These are phyloP conservation scores for Schizaphis graminum DNA, from an alignment of 2,888 invertebrate genomes.

Conservation along the genomic window DNA sequence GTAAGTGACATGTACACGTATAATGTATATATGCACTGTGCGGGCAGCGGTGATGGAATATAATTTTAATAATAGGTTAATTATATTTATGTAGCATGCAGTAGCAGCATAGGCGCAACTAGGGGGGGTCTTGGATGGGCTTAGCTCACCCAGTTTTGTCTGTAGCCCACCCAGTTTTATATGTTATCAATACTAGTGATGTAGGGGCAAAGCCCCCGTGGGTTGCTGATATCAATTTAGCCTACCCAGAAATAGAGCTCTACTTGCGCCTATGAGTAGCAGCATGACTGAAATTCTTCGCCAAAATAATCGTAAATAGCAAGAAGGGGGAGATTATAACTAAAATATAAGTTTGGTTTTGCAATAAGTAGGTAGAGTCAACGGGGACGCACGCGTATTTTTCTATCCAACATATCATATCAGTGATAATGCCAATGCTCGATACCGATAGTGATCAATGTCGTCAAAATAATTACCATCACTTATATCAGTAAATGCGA, in stretches of 20 bases:
- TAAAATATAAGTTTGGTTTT: not conserved
- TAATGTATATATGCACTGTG: not conserved
- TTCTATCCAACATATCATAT: not conserved
- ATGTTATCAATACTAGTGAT: too few species aligned
- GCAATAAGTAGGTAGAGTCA: not conserved
- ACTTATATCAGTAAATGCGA: not conserved
- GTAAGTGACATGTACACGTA: not conserved
- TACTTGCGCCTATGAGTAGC: too few species aligned
- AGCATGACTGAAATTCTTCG: not conserved
- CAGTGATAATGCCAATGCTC: not conserved
- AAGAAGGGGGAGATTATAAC: not conserved
- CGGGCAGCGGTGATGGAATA: not conserved
- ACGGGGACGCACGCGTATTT: not conserved
- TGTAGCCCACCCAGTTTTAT: too few species aligned
- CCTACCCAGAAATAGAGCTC: too few species aligned
- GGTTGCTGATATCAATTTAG: too few species aligned
- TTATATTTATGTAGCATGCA: too few species aligned
- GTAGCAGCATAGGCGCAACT: not conserved
- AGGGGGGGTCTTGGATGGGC: too few species aligned
- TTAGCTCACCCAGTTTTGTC: too few species aligned
- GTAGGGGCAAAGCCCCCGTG: too few species aligned
- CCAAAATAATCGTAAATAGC: not conserved
- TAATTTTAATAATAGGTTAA: not conserved
- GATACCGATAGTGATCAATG: not conserved
- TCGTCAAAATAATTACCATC: not conserved